Conservation (phyloP, 2,797 vertebrate genomes). For the Rhodeus uyekii region DNA sequence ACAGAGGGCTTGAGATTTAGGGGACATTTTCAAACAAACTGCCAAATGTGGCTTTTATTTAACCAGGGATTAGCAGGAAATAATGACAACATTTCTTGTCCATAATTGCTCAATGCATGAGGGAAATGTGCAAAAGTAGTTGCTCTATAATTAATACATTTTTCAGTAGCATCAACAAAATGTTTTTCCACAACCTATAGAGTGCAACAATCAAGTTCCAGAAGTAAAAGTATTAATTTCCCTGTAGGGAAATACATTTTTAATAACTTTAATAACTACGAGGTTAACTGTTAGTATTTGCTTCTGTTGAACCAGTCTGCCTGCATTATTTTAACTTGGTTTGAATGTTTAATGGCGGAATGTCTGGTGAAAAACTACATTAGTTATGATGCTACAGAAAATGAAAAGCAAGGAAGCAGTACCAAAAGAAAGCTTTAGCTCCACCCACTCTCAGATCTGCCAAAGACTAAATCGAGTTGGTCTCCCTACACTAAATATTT, state of each 20-base stretch:
- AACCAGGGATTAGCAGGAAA: not conserved
- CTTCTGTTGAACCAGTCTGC: not conserved
- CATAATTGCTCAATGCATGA: not conserved
- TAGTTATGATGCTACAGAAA: no score
- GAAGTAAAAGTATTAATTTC: not conserved
- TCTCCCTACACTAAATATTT: no score
- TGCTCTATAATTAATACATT: not conserved
- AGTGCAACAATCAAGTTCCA: not conserved
- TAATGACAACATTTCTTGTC: not conserved
- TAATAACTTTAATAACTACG: no score
- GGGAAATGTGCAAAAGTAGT: not conserved
- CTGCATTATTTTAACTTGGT: not conserved
- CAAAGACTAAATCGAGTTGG: no score
- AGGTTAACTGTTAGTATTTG: not conserved
- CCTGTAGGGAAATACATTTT: no score
- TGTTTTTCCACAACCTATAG: not conserved
- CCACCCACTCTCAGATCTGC: no score
- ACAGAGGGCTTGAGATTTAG: not conserved
- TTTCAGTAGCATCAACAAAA: not conserved
- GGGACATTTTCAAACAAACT: conserved; percentile 8
- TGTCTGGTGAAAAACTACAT: no score
- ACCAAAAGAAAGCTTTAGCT: no score
- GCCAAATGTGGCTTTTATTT: not conserved
- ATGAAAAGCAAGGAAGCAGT: no score
- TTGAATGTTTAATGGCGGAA: no score